Percentiles rank a stretch among this genome's conserved stretches.
Evolutionary conservation across 2,797 vertebrate genomes (phyloP).

Genomic region (Leptatherina wallacei): DNA sequence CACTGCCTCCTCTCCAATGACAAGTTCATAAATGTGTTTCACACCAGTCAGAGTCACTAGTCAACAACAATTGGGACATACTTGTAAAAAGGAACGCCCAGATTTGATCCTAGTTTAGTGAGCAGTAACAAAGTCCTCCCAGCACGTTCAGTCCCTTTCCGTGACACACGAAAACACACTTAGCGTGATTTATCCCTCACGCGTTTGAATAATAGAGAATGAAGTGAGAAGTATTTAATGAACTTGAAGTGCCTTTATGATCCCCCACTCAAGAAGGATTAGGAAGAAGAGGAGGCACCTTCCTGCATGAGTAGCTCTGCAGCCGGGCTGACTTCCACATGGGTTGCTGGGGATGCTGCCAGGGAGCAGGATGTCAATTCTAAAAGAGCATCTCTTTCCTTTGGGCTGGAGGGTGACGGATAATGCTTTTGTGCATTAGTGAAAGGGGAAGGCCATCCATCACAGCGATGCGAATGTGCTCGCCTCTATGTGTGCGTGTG

Average conservation of each 20-base stretch:
- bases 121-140: background rate
- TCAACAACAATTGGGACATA: background rate
- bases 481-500: slow-evolving; percentile 6
- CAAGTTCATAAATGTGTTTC: background rate
- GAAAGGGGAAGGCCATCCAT: slow-evolving; percentile 58
- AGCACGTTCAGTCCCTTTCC: background rate
- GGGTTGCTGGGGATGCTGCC: slow-evolving; percentile 23
- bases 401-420: slow-evolving; percentile 53
- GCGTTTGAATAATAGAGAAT: slow-evolving; percentile 53
- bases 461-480: slow-evolving; percentile 32
- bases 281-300: slow-evolving; percentile 43
- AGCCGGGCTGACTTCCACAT: slow-evolving; percentile 29
- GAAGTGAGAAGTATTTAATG: slow-evolving; percentile 59
- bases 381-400: slow-evolving; percentile 65
- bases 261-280: slow-evolving; percentile 39
- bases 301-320: slow-evolving; percentile 51
- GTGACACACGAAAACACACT: slow-evolving; percentile 26
- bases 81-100: background rate
- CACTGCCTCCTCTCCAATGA: background rate
- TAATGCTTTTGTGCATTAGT: slow-evolving; percentile 59
- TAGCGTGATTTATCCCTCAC: slow-evolving; percentile 33
- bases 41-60: background rate
- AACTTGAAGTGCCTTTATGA: slow-evolving; percentile 45
- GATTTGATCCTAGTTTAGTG: background rate
- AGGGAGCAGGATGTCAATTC: slow-evolving; percentile 52